These are phyloP conservation scores for Prenolepis imparis DNA, from an alignment of 2,888 invertebrate species.

Conservation along the genomic window DNA sequence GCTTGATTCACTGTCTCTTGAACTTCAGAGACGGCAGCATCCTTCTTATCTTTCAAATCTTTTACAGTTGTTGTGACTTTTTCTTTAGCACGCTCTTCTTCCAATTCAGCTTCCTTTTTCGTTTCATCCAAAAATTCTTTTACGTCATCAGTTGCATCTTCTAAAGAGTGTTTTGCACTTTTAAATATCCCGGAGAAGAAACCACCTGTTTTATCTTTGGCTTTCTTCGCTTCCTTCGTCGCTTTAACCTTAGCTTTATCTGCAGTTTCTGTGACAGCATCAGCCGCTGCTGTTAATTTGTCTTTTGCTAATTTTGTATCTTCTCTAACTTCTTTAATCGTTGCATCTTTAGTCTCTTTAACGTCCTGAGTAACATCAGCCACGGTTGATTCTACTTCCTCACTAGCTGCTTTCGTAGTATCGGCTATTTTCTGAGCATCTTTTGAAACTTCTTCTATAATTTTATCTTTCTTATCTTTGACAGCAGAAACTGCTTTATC, in stretches of 20 bases:
- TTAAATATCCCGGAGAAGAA: conserved; percentile 71
- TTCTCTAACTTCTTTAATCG: conserved; percentile 83
- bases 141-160: too few species aligned
- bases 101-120: too few species aligned
- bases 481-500: conserved; percentile 69
- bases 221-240: conserved; percentile 73
- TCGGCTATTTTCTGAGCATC: conserved; percentile 76
- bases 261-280: conserved; percentile 75
- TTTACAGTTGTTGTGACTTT: too few species aligned
- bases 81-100: too few species aligned
- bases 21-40: conserved; percentile 58
- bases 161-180: neutral
- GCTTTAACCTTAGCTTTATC: conserved; percentile 70
- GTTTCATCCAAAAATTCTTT: too few species aligned
- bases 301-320: conserved; percentile 75
- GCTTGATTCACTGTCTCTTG: conserved; percentile 65
- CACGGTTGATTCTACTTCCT: conserved; percentile 59
- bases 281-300: conserved; percentile 80
- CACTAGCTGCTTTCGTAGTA: conserved; percentile 86
- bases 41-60: conserved; percentile 4
- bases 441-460: conserved; percentile 49
- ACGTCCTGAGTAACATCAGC: conserved; percentile 53
- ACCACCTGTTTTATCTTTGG: conserved; percentile 75
- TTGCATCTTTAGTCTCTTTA: conserved; percentile 67
- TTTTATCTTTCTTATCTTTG: conserved; percentile 62